Base-by-base conservation (phyloP, 2,797 vertebrate genomes). In the Chromis chromis region DNA sequence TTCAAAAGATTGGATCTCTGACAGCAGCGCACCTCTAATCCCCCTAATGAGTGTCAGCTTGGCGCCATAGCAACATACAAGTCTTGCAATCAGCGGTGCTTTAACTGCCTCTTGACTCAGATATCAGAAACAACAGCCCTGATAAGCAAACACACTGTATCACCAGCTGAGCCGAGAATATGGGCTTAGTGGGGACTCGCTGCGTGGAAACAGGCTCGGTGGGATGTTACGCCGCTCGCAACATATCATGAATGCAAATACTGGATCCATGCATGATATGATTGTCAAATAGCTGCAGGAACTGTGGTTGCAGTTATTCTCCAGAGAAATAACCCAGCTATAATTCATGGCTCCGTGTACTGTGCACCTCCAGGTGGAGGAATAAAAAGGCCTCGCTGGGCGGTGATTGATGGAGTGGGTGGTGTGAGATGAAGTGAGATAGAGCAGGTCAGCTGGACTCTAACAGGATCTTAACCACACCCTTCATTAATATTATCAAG, bases 1-100 rank as follows among this genome's bases (percentile, higher is more conserved):
- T 87, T 85, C 44, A 64, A 78, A 78, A 66, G 82, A 81, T 74
- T 78, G 56, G 42, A 77, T 75, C 71, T 76, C 74, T 85, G 78
- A 81, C 82, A 85, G 77, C 0, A 25, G 69, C 74, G 83, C 77
- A 80, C 59, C 72, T 74, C 70, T 84, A 78, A 83, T 88, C 76
- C 81, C 61, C 36, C 55, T 84, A 86, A 89, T 84, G 85, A 88
- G 72, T 46, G 62, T 74, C 84, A 84, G 62, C 79, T 75, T 74
- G 81, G 58, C n/a, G 12, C 81, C 78, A 79, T 77, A 65, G 84
- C 84, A 85, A 74, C 85, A 69, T 52, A 82, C 76, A 83, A 88
- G 84, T 80, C 80, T 63, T 78, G 76, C 87, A 90, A 86, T 90
- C 81, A 91, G 73, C 1, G 3, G 46, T 2, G 74, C 64, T 82